Evolutionary conservation across 2,113 vertebrate genomes (phyloP).

Genomic region (Pteronura brasiliensis): DNA sequence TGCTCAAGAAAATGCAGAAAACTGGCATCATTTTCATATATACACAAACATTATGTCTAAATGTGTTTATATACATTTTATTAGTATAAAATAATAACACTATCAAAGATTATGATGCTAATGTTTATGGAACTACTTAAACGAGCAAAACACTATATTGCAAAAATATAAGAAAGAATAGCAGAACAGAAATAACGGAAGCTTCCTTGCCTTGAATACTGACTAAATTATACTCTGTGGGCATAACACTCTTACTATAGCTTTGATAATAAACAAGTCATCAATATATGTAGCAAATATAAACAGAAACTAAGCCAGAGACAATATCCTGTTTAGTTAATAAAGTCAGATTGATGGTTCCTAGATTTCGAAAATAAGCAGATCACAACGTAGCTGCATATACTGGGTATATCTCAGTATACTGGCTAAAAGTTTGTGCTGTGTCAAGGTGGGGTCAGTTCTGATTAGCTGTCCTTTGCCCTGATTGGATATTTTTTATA

Average conservation of each 20-base stretch:
- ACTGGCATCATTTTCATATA: neutral
- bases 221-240: neutral
- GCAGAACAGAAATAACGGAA: neutral
- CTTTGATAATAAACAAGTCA: neutral
- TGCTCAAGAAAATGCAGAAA: neutral
- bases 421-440: neutral
- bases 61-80: neutral
- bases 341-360: neutral
- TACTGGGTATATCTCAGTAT: neutral
- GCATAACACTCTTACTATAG: neutral
- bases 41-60: neutral
- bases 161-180: neutral
- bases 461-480: neutral
- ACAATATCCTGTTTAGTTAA: neutral
- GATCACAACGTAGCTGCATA: neutral
- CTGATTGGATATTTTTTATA: neutral
- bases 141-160: neutral
- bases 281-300: neutral
- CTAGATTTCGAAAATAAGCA: neutral
- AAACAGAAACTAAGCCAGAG: neutral
- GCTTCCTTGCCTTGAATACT: neutral
- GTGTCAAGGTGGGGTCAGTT: neutral
- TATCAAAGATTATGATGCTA: neutral
- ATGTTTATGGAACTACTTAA: neutral
- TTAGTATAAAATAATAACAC: neutral